phyloP scores from a whole-genome alignment of 2,113 vertebrate species.

The Ailurus styani region DNA sequence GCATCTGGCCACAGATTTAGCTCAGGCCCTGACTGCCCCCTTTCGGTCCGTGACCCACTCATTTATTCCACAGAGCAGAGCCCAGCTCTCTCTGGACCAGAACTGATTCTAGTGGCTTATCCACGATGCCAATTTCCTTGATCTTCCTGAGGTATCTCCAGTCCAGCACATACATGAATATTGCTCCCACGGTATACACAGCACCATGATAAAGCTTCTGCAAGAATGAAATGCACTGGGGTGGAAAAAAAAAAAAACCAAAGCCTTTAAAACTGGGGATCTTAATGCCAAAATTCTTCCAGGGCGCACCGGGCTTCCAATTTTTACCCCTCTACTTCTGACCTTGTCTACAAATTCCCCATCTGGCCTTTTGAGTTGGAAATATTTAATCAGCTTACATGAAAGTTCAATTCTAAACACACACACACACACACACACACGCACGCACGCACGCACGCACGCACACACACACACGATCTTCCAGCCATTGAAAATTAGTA shows the following conservation, averaged over 20 bases:
- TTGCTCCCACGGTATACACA: neutral
- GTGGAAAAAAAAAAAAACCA: neutral
- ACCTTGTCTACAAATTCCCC: neutral
- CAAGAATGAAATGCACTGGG: neutral
- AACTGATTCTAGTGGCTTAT: neutral
- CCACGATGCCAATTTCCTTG: neutral
- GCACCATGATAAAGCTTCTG: neutral
- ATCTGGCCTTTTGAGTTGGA: neutral
- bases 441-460: neutral
- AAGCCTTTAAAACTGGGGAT: neutral
- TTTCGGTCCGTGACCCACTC: rapidly evolving
- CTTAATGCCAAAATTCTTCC: neutral
- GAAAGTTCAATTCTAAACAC: neutral
- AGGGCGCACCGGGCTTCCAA: neutral
- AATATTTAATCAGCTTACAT: neutral
- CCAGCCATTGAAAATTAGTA: neutral
- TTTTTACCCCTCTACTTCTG: neutral
- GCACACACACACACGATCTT: neutral
- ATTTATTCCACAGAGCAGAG: neutral
- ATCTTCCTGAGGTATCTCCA: neutral
- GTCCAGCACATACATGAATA: neutral
- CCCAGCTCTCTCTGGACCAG: neutral
- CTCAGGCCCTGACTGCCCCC: neutral
- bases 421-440: neutral
- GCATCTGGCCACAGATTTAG: neutral